phyloP scores from a whole-genome alignment of 1,140 invertebrate species.

The Neomicropteryx cornuta region DNA sequence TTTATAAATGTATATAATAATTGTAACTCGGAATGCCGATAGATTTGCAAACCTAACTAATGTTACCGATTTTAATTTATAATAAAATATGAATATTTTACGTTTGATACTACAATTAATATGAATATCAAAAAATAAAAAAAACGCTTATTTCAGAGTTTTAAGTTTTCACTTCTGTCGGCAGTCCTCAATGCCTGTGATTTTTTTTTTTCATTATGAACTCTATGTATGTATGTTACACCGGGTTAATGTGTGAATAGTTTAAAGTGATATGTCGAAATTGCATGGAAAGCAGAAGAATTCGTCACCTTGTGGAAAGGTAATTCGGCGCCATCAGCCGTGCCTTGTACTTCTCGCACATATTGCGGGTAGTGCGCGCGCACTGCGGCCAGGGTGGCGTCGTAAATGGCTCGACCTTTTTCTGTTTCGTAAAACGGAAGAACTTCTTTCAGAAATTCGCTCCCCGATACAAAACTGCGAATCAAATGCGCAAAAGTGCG shows the following conservation, averaged over 20 bases:
- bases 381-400: constrained; percentile 56
- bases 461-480: constrained; percentile 51
- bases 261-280: too few species aligned
- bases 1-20: neutral
- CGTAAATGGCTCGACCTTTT: constrained; percentile 56
- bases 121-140: neutral
- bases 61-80: neutral
- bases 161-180: too few species aligned
- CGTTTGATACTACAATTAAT: neutral
- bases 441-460: constrained; percentile 51
- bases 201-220: too few species aligned
- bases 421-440: constrained; percentile 58
- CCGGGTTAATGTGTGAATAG: too few species aligned
- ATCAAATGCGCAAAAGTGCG: constrained; percentile 65
- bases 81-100: neutral
- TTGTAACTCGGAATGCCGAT: too few species aligned
- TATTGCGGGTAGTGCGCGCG: constrained; percentile 69
- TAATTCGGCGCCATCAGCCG: constrained; percentile 69
- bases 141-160: neutral
- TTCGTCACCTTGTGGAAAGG: constrained; percentile 68
- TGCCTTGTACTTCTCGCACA: constrained; percentile 69
- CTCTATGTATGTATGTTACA: too few species aligned
- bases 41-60: neutral
- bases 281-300: too few species aligned
- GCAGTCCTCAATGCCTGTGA: too few species aligned